A percentile compares a stretch with the other conserved stretches of the same genome.
These are phyloP conservation scores for Clytia hemisphaerica DNA, from an alignment of 30 jellyfish, hydroid and myxozoan genomes.

Conservation along the genomic window DNA sequence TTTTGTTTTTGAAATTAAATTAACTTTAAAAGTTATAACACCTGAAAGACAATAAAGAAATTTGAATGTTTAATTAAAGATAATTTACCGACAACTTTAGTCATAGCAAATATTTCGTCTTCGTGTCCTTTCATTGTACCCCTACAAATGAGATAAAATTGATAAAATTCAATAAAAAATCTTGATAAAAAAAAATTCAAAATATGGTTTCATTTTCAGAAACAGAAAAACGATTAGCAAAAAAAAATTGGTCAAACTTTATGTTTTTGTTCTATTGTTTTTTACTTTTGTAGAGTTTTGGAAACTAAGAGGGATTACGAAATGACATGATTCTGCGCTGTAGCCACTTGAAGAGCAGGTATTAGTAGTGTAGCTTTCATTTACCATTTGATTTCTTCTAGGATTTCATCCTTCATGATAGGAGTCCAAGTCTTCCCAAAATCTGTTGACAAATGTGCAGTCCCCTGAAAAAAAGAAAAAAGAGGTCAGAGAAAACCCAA, in stretches of 20 bases:
- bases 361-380: neutral
- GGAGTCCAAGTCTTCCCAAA: conserved; percentile 65
- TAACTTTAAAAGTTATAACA: too few relatives aligned
- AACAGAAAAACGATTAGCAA: neutral
- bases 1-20: too few relatives aligned
- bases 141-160: too few relatives aligned
- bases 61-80: too few relatives aligned
- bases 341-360: neutral
- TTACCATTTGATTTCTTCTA: conserved; percentile 61
- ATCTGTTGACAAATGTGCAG: conserved; percentile 69
- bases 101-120: too few relatives aligned
- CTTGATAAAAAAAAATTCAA: neutral
- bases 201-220: neutral
- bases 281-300: too few relatives aligned
- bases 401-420: conserved; percentile 38
- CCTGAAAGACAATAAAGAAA: too few relatives aligned
- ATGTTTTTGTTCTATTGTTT: neutral
- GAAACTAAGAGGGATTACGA: too few relatives aligned
- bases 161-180: too few relatives aligned
- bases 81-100: too few relatives aligned
- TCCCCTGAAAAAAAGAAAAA: conserved; percentile 3
- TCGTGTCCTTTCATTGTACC: too few relatives aligned
- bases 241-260: neutral
- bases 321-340: too few relatives aligned
- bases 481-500: neutral